These are phyloP conservation scores for Phrynosoma blainvillii DNA, from an alignment of 2,113 vertebrate species.

Conservation along the genomic window DNA sequence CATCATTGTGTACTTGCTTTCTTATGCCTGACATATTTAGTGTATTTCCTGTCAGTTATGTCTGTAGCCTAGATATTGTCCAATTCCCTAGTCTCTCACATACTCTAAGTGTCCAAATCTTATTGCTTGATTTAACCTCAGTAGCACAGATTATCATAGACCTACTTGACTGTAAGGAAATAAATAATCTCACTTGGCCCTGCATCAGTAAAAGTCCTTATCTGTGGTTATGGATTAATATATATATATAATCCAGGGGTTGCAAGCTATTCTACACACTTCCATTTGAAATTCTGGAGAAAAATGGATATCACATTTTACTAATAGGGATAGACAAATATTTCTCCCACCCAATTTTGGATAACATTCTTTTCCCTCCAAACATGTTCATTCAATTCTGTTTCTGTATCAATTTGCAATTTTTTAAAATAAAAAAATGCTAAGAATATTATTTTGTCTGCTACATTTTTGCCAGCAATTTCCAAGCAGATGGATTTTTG, in stretches of 20 bases:
- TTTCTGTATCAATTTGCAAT: not conserved
- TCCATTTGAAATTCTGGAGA: not conserved
- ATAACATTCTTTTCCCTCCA: not conserved
- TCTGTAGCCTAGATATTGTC: not conserved
- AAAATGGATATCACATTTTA: not conserved
- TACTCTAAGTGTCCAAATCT: not conserved
- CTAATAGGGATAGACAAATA: not conserved
- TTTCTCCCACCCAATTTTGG: not conserved
- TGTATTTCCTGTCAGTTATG: conserved; percentile 11
- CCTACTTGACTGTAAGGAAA: not conserved
- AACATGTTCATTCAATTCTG: not conserved
- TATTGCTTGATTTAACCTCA: not conserved
- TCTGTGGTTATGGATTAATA: not conserved
- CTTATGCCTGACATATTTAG: not conserved
- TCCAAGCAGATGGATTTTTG: too few relatives aligned
- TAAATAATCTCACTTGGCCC: not conserved
- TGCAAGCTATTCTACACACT: not conserved
- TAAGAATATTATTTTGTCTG: too few relatives aligned
- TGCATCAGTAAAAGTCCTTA: not conserved
- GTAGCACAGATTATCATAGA: not conserved
- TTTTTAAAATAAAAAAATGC: too few relatives aligned
- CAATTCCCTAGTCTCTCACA: not conserved
- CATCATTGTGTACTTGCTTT: conserved; percentile 9
- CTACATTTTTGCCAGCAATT: too few relatives aligned
- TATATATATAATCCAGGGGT: not conserved